A percentile compares a stretch with the other conserved stretches of the same genome.
Evolutionary conservation across 2,113 vertebrate species (phyloP).

Genomic region (Neolamprologus sp.): DNA sequence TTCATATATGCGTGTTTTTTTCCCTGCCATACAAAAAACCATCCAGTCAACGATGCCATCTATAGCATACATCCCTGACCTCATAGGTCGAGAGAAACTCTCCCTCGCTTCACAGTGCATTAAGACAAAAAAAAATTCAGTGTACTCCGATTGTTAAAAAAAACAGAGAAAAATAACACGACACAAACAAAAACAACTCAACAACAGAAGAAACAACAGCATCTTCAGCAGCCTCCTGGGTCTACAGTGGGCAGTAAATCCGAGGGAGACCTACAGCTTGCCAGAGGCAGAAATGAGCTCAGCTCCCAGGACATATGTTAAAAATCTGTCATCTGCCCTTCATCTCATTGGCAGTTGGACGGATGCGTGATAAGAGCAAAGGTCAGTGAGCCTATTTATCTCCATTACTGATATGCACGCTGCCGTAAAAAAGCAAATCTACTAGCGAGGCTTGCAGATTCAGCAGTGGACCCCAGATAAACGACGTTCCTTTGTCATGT

Average conservation of each 20-base stretch:
- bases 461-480: slow-evolving; percentile 15
- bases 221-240: slow-evolving; percentile 67
- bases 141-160: slow-evolving; percentile 72
- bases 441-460: background rate
- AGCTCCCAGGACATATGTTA: slow-evolving; percentile 9
- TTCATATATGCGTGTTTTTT: slow-evolving; percentile 48
- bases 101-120: slow-evolving; percentile 78
- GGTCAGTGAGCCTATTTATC: slow-evolving; percentile 21
- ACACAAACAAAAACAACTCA: slow-evolving; percentile 31
- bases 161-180: background rate
- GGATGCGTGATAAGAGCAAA: slow-evolving; percentile 35
- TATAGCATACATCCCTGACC: slow-evolving; percentile 53
- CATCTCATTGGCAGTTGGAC: slow-evolving; percentile 1
- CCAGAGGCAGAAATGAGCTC: slow-evolving; percentile 39
- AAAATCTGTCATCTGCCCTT: slow-evolving; percentile 27
- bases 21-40: slow-evolving; percentile 56
- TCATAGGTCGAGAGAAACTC: slow-evolving; percentile 46
- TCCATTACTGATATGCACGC: slow-evolving; percentile 22
- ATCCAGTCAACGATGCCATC: slow-evolving; percentile 36
- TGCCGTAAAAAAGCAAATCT: slow-evolving; percentile 13
- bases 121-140: slow-evolving; percentile 76
- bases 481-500: background rate
- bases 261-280: slow-evolving; percentile 31
- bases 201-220: slow-evolving; percentile 49
- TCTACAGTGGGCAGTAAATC: slow-evolving; percentile 53